Conservation (phyloP, 2,113 vertebrate species). For the Podocnemis expansa region DNA sequence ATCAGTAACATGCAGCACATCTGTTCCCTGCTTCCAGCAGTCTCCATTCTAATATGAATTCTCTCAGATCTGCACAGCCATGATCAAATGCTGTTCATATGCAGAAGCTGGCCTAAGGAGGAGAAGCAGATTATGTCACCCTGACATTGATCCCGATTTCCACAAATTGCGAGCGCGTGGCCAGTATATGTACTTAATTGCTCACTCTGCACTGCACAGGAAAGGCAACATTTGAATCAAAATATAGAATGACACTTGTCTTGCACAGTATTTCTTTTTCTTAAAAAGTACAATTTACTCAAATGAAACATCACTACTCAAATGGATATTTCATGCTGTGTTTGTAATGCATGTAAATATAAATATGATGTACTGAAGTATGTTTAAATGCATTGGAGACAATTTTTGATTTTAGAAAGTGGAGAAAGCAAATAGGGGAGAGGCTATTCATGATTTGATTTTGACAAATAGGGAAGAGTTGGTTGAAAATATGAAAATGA, state of each 20-base stretch:
- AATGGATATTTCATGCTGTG: conserved; percentile 20
- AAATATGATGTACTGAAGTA: not conserved
- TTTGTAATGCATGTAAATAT: not conserved
- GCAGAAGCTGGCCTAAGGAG: not conserved
- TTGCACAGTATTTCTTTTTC: conserved; percentile 49
- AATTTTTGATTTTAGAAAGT: not conserved
- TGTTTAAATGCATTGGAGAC: conserved; percentile 28
- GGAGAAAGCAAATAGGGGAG: too few species aligned
- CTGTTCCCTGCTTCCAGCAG: not conserved
- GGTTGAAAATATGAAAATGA: too few species aligned
- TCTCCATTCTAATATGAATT: not conserved
- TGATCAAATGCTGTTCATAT: not conserved
- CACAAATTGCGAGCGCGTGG: not conserved
- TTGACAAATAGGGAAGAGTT: too few species aligned
- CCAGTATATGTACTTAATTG: not conserved
- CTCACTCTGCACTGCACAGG: not conserved
- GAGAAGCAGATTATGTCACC: not conserved
- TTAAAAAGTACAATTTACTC: conserved; percentile 18
- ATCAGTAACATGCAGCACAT: not conserved
- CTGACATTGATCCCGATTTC: not conserved
- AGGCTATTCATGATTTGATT: too few species aligned
- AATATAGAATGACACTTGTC: not conserved
- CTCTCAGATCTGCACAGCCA: not conserved
- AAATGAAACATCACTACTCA: conserved; percentile 14
- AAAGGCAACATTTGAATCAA: not conserved